phyloP scores from a whole-genome alignment of 2,797 vertebrate genomes.

The Phoeniculus purpureus region DNA sequence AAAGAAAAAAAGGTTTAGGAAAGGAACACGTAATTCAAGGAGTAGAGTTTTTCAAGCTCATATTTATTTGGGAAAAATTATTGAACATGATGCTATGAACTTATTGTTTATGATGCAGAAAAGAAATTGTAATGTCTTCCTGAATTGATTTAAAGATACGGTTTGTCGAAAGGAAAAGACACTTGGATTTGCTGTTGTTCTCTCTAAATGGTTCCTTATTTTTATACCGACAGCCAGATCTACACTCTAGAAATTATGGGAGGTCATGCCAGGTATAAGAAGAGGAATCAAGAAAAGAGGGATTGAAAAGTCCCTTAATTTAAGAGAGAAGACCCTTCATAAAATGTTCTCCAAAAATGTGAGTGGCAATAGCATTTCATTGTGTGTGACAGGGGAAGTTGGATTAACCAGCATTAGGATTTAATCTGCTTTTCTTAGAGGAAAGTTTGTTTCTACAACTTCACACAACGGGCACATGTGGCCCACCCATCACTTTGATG shows the following conservation, averaged over 20 bases:
- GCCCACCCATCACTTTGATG: not conserved
- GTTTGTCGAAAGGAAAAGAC: not conserved
- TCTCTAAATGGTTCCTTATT: not conserved
- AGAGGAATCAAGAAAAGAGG: not conserved
- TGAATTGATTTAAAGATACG: not conserved
- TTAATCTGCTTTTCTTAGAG: conserved; percentile 16
- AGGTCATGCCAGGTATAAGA: not conserved
- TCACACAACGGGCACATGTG: not conserved
- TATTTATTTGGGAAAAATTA: not conserved
- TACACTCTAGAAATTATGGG: not conserved
- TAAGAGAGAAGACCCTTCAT: not conserved
- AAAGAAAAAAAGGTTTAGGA: not conserved
- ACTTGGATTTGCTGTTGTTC: not conserved
- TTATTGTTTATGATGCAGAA: not conserved
- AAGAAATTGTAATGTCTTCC: not conserved
- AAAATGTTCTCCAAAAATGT: not conserved
- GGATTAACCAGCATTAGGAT: conserved; percentile 29
- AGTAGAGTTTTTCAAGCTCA: not conserved
- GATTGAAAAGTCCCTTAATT: not conserved
- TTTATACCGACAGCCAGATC: not conserved
- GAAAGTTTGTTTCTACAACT: conserved; percentile 26
- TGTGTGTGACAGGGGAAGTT: not conserved
- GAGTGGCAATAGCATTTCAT: not conserved
- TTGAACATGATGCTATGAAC: not conserved
- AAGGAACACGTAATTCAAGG: not conserved